These are phyloP conservation scores for Patiria miniata DNA, from an alignment of 35 echinoderm and acorn worm species.

Conservation along the genomic window DNA sequence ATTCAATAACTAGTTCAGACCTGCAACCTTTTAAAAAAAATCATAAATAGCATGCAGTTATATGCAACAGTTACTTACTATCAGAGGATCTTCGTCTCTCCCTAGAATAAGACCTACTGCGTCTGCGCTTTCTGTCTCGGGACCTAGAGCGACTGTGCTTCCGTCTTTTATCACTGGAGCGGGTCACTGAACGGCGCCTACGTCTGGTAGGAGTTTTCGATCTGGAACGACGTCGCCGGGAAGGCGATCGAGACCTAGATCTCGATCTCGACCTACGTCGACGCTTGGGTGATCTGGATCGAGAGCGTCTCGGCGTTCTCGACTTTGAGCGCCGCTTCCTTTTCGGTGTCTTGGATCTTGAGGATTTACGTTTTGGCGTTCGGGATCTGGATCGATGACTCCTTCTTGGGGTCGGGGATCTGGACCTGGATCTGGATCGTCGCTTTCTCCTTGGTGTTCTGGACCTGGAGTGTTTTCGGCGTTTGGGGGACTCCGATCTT, in stretches of 20 bases:
- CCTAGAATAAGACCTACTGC: not conserved
- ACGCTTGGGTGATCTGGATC: conserved; percentile 24
- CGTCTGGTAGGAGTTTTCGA: not conserved
- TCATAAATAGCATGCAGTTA: too few relatives aligned
- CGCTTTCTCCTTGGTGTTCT: conserved; percentile 1
- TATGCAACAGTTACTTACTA: not conserved
- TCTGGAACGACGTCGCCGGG: not conserved
- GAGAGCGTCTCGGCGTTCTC: conserved; percentile 7
- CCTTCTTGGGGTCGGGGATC: not conserved
- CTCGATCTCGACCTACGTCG: conserved; percentile 3
- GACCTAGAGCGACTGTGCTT: conserved; percentile 12
- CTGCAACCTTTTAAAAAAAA: too few relatives aligned
- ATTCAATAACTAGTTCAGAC: too few relatives aligned
- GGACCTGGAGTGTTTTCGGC: not conserved
- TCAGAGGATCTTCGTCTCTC: not conserved
- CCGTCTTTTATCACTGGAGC: conserved; percentile 30
- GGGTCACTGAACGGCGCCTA: not conserved
- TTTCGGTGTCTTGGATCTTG: conserved; percentile 14
- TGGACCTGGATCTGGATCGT: conserved; percentile 15
- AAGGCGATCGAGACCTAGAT: conserved; percentile 10
- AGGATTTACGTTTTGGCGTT: conserved; percentile 14
- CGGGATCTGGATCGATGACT: conserved; percentile 12
- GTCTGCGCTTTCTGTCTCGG: not conserved
- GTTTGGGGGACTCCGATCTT: not conserved
- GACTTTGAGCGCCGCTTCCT: conserved; percentile 38